phyloP scores from a whole-genome alignment of 2,888 invertebrate genomes.

The Hirtodrosophila trivittata region DNA sequence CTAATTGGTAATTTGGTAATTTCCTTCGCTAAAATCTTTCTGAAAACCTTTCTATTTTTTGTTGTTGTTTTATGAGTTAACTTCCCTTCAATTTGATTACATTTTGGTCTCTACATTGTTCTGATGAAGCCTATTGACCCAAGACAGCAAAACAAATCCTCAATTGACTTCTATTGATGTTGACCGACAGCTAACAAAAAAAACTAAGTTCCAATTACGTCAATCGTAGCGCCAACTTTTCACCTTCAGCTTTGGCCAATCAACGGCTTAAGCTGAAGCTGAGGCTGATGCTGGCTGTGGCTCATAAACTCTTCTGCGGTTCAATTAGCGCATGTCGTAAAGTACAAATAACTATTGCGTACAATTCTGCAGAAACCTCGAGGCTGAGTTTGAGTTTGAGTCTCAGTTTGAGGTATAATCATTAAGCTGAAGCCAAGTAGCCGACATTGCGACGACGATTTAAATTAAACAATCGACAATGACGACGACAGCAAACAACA shows the following conservation, averaged over 20 bases:
- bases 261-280: conserved; percentile 39
- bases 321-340: conserved; percentile 77
- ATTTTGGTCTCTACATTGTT: background rate
- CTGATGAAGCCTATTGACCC: conserved; percentile 31
- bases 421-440: conserved; percentile 64
- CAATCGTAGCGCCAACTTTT: conserved; percentile 52
- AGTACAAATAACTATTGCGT: conserved; percentile 76
- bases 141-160: conserved; percentile 41
- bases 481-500: conserved; percentile 41
- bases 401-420: conserved; percentile 57
- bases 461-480: conserved; percentile 78
- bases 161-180: conserved; percentile 51
- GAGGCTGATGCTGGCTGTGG: conserved; percentile 41
- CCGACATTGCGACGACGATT: conserved; percentile 66
- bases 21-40: too few species aligned
- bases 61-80: too few species aligned
- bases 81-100: too few species aligned
- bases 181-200: conserved; percentile 34
- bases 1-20: too few species aligned
- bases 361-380: conserved; percentile 54
- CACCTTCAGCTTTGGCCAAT: conserved; percentile 59
- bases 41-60: too few species aligned
- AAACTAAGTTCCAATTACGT: conserved; percentile 52
- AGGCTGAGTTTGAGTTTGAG: conserved; percentile 20
- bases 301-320: conserved; percentile 67